A percentile compares a stretch with the other conserved stretches of the same genome.
Evolutionary conservation across 2,113 vertebrate genomes (phyloP).

Genomic region (Lagopus muta): DNA sequence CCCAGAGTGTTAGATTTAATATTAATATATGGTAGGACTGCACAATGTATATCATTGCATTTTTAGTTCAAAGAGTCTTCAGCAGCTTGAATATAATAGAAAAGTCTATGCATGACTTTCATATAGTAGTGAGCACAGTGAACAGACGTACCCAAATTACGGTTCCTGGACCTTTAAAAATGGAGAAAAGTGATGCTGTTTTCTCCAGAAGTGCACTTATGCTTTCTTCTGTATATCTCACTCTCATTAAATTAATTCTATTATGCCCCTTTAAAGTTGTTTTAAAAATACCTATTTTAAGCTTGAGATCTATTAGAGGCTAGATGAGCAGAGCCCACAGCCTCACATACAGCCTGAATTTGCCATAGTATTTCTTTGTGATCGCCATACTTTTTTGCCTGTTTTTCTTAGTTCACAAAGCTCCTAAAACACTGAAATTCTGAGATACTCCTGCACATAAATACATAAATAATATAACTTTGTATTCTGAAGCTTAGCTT

Average conservation of each 20-base stretch:
- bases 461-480: background rate
- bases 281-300: background rate
- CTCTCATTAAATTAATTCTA: background rate
- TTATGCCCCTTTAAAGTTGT: background rate
- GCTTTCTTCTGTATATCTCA: background rate
- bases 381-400: background rate
- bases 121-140: background rate
- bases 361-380: background rate
- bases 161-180: background rate
- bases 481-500: background rate
- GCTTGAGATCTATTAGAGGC: background rate
- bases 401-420: background rate
- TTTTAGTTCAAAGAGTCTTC: background rate
- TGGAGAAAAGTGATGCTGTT: background rate
- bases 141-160: background rate
- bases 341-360: background rate
- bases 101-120: background rate
- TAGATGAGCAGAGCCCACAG: background rate
- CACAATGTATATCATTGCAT: background rate
- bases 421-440: background rate
- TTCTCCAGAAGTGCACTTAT: background rate
- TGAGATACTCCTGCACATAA: background rate
- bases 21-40: background rate
- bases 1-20: background rate
- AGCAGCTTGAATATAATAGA: background rate